Percentiles rank a stretch among this genome's conserved stretches.
phyloP scores from a whole-genome alignment of 2,797 vertebrate species.

The Enteromius afrohamiltoni region DNA sequence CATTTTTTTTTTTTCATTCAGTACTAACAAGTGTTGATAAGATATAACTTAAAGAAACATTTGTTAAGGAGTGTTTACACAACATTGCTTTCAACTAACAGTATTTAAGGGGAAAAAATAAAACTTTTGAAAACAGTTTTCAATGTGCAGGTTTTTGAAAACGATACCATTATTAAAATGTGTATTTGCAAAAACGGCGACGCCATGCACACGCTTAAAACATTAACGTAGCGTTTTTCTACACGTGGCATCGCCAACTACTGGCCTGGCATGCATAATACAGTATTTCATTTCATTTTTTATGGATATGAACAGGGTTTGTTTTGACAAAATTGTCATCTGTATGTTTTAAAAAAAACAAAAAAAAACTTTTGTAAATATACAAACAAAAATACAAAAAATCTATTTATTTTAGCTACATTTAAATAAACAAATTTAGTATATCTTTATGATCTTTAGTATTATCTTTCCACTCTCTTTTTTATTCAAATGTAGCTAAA shows the following conservation, averaged over 20 bases:
- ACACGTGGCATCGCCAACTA: not conserved
- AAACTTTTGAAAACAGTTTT: not conserved
- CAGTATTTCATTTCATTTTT: not conserved
- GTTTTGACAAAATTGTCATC: not conserved
- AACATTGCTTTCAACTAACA: not conserved
- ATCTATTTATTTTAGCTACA: too few relatives aligned
- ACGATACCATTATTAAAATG: not conserved
- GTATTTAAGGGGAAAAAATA: too few relatives aligned
- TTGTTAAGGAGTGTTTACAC: not conserved
- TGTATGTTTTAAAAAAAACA: too few relatives aligned
- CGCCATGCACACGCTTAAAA: not conserved
- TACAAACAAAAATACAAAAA: too few relatives aligned
- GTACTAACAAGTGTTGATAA: not conserved
- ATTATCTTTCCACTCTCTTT: too few relatives aligned
- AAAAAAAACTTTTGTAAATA: too few relatives aligned
- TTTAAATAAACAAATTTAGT: too few relatives aligned
- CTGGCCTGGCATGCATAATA: not conserved
- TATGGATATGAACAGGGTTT: not conserved
- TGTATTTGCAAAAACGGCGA: not conserved
- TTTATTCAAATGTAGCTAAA: too few relatives aligned
- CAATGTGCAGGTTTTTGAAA: not conserved
- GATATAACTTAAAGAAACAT: not conserved
- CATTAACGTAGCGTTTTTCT: not conserved
- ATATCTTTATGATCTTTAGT: too few relatives aligned
- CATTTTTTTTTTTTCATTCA: not conserved